These are phyloP conservation scores for Mustela nigripes DNA, from an alignment of 2,113 vertebrate species.

Conservation along the genomic window DNA sequence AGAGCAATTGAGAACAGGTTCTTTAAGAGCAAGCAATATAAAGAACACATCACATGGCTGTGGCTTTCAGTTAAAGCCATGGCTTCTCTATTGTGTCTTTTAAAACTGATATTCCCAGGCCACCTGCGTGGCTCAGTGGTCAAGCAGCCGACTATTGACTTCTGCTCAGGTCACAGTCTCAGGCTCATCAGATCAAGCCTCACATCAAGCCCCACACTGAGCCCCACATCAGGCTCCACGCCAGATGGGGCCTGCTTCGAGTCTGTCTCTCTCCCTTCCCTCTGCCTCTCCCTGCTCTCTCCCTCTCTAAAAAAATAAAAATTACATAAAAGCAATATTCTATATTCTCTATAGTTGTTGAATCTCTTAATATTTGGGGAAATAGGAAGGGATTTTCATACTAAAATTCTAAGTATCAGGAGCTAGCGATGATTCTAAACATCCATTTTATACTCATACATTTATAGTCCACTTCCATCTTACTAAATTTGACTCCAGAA, in stretches of 20 bases:
- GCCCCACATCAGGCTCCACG: neutral
- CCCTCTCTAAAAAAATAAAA: neutral
- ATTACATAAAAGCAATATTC: neutral
- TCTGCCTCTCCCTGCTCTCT: neutral
- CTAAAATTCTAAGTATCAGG: constrained; percentile 13
- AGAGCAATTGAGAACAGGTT: constrained; percentile 51
- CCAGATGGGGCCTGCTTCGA: neutral
- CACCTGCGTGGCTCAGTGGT: neutral
- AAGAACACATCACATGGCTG: neutral
- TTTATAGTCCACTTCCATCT: neutral
- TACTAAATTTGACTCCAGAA: constrained; percentile 33
- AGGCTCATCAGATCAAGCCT: neutral
- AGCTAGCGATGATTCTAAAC: constrained; percentile 22
- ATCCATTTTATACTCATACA: constrained; percentile 7
- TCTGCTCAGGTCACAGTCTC: neutral
- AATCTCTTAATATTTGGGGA: neutral
- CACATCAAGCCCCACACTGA: neutral
- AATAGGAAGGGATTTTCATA: neutral
- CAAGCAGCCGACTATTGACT: neutral
- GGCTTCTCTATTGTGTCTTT: neutral
- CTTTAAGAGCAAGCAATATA: constrained; percentile 63
- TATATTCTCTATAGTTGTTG: neutral
- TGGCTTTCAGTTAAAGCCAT: neutral
- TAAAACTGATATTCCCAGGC: neutral
- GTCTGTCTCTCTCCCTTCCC: neutral